Base-by-base conservation (phyloP, 2,888 invertebrate genomes). In the Caenorhabditis imperialis region DNA sequence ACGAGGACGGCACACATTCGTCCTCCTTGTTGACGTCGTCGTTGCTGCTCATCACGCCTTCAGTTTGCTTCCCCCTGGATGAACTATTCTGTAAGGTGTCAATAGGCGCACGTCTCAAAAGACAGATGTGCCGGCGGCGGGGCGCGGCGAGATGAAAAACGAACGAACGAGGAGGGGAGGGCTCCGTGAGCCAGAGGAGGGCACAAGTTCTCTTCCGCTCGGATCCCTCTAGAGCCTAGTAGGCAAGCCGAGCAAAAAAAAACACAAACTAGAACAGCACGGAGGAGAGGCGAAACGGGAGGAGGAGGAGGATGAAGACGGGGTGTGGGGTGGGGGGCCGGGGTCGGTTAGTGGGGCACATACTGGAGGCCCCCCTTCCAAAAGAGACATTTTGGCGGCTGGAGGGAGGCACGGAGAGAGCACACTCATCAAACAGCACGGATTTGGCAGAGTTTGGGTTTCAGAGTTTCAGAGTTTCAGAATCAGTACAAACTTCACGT, bases 201-300 rank as follows among this genome's bases (percentile, higher is more conserved):
- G 44, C 57, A 51, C 42, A 58, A 67, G 67, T 67, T 67, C 67
- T 50, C 44, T 57, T 16, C 45, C 42, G 30, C 40, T 25, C 57
- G 44, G 67, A 57, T 57, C 67, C 44, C 57, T 67, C 67, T 44
- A 37, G 62, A 63, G 71, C 71, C 62, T 71, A 71, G 61, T 61
- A 71, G n/a, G n/a, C n/a, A n/a, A n/a, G n/a, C n/a, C n/a, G n/a
- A n/a, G n/a, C n/a, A n/a, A n/a, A n/a, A 71, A 71, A 71, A 71
- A 62, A 71, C 71, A 71, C 57, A 53, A 63, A 71, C 71, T 71
- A 71, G 71, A 71, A 71, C 71, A 71, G 62, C 71, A 55, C 61
- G 25, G 42, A 40, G 61, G 55, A 55, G 54, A 37, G 62, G 70
- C 55, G 53, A 47, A 53, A 70, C 50, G 45, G 48, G 54, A 61